phyloP scores from a whole-genome alignment of 2,113 vertebrate species.

The Pycnonotus jocosus region DNA sequence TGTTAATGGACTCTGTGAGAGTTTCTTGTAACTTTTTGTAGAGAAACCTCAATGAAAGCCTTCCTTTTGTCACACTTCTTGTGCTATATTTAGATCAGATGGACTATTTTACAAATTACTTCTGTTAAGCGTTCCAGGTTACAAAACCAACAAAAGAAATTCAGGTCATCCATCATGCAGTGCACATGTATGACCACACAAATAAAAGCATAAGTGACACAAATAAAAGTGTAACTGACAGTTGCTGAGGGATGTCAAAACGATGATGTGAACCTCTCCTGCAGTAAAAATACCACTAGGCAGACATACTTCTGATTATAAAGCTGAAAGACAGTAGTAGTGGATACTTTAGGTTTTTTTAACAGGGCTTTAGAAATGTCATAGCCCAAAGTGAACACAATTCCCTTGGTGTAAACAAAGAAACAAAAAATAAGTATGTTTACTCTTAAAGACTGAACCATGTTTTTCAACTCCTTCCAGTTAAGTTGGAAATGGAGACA shows the following conservation, averaged over 20 bases:
- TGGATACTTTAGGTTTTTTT: neutral
- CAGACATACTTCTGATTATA: neutral
- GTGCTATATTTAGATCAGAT: neutral
- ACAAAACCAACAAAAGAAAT: neutral
- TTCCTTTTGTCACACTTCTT: neutral
- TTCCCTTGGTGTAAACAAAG: neutral
- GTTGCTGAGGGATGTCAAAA: constrained; percentile 27
- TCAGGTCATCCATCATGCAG: neutral
- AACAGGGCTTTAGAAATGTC: neutral
- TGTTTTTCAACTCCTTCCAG: neutral
- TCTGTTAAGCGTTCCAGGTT: neutral
- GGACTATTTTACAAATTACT: neutral
- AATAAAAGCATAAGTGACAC: constrained; percentile 18
- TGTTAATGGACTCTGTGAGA: neutral
- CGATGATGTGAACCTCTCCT: neutral
- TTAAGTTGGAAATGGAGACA: neutral
- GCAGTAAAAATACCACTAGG: neutral
- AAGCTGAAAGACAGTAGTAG: neutral
- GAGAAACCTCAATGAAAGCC: neutral
- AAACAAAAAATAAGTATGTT: neutral
- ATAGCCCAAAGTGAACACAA: neutral
- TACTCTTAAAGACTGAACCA: neutral
- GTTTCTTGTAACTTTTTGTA: neutral
- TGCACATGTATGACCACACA: neutral
- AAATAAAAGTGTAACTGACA: constrained; percentile 15